Evolutionary conservation across 2,797 vertebrate genomes (phyloP), one percentile per base, ranked within the genome.

Genomic region (Amblyopsis hoosieri): DNA sequence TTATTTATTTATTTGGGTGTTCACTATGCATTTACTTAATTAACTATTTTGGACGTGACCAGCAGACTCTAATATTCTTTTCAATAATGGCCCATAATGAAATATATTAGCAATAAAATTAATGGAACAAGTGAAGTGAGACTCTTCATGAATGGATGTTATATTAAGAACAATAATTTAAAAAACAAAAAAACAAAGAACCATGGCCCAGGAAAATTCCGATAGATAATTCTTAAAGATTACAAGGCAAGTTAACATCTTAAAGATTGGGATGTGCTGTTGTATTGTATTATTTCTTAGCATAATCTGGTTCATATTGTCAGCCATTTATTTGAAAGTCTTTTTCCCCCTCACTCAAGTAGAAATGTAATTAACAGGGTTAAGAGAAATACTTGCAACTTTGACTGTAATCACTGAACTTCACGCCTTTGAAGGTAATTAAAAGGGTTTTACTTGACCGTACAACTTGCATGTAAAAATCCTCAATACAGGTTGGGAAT

Each of bases 41-140:
- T 90, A 91, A 88, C 84, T 67, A 74, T 84, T 90, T 87, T 83
- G 84, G 83, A 88, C 77, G 68, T 68, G 78, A 75, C 29, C 63
- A 81, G 87, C 82, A 88, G 74, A 89, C 85, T 89, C 80, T 77
- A 85, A 83, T 83, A 85, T 85, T 81, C 73, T 74, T 64, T 87
- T 75, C 84, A 87, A 85, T 90, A 90, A 89, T 80, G 62, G 66
- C 65, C 75, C 65, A 72, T 88, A 84, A 88, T 88, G 76, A 83
- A 91, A 91, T 89, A 87, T 88, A 91, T 87, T 81, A 77, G 79
- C 84, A 88, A 82, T 89, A 85, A 90, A 85, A 80, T 87, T 82
- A 90, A 89, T 85, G 80, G 79, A 84, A 84, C 86, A 81, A 88
- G 82, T 66, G 81, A 80, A 83, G 87, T 87, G 85, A 86, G 72